A percentile compares a stretch with the other conserved stretches of the same genome.
These are phyloP conservation scores for Globodera ellingtonae DNA, from an alignment of 1,140 invertebrate genomes.

Conservation along the genomic window DNA sequence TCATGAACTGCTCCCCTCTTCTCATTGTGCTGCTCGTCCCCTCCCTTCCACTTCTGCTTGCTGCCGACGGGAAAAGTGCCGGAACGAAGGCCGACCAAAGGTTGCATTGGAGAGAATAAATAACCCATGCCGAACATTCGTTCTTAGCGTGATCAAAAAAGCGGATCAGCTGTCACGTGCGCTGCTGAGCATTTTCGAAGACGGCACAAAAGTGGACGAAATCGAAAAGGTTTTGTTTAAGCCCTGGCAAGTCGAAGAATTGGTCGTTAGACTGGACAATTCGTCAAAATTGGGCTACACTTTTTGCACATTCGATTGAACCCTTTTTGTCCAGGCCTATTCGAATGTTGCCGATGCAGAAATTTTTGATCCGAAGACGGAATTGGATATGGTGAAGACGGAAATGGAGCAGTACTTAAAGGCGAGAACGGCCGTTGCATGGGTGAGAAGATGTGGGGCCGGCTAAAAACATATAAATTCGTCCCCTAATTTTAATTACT, in stretches of 20 bases:
- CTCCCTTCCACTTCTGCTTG: neutral
- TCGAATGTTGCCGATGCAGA: slow-evolving; percentile 53
- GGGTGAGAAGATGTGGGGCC: slow-evolving; percentile 49
- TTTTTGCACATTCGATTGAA: too few relatives aligned
- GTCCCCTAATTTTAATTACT: too few relatives aligned
- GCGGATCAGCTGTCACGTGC: slow-evolving; percentile 27
- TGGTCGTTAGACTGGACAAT: too few relatives aligned
- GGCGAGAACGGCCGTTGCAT: slow-evolving; percentile 60
- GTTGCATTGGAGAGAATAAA: neutral
- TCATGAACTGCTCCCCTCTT: neutral
- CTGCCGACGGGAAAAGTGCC: neutral
- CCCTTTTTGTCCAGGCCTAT: slow-evolving; percentile 43
- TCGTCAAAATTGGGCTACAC: too few relatives aligned
- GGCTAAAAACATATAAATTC: too few relatives aligned
- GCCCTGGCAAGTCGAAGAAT: too few relatives aligned
- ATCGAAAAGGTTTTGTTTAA: slow-evolving; percentile 20
- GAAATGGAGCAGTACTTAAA: slow-evolving; percentile 59
- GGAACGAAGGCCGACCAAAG: neutral
- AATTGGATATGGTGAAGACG: slow-evolving; percentile 54
- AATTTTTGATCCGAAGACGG: slow-evolving; percentile 57
- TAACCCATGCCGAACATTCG: neutral
- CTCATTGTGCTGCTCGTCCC: neutral
- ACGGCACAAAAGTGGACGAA: slow-evolving; percentile 31
- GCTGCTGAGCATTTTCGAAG: slow-evolving; percentile 28
- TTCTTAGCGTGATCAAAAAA: slow-evolving; percentile 29